These are phyloP conservation scores for Chaenodraco wilsoni DNA, from an alignment of 2,797 vertebrate species.

Conservation along the genomic window DNA sequence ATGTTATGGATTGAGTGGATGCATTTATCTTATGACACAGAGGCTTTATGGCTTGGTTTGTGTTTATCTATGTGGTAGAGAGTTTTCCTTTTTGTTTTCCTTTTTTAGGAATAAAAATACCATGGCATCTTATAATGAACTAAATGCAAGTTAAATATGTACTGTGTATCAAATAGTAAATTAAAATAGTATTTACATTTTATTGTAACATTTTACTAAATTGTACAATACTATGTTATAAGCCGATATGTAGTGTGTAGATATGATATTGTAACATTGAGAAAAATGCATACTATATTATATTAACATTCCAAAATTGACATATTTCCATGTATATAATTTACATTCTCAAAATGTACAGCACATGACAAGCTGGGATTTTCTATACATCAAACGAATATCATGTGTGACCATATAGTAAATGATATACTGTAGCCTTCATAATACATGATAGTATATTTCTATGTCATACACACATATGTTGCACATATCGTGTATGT, in stretches of 20 bases:
- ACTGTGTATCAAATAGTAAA: background rate
- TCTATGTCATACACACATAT: constrained; percentile 69
- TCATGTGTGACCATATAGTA: constrained; percentile 56
- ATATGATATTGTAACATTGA: background rate
- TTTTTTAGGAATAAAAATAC: constrained; percentile 23
- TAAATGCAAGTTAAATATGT: background rate
- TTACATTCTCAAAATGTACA: constrained; percentile 47
- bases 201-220: no score
- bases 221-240: no score
- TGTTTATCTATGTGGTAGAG: constrained; percentile 36
- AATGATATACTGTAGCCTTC: constrained; percentile 58
- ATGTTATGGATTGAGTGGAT: constrained; percentile 66
- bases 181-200: background rate
- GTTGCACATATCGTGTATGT: constrained; percentile 66
- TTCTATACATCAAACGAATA: constrained; percentile 60
- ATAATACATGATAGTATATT: constrained; percentile 65
- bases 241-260: no score
- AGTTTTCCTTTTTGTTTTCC: constrained; percentile 2
- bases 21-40: constrained; percentile 69
- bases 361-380: constrained; percentile 47
- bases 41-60: constrained; percentile 45
- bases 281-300: constrained; percentile 6
- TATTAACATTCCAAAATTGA: constrained; percentile 1
- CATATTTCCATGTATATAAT: constrained; percentile 37
- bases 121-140: background rate